These are phyloP conservation scores for Anas capensis DNA, from an alignment of 2,797 vertebrate species.

Conservation along the genomic window DNA sequence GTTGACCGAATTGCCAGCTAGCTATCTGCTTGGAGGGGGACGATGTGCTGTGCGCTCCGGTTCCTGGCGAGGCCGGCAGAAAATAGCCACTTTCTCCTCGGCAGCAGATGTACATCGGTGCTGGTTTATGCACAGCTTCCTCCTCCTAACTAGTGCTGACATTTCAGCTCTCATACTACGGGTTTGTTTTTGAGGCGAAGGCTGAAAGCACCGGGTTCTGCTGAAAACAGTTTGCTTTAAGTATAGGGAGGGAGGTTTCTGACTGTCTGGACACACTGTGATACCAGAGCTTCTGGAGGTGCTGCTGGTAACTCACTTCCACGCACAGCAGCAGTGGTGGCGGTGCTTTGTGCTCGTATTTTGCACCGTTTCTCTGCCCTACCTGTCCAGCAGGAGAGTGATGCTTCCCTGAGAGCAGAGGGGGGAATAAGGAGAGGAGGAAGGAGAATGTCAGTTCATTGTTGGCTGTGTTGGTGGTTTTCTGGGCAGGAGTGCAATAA, in stretches of 20 bases:
- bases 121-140: not conserved
- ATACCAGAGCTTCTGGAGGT: not conserved
- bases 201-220: not conserved
- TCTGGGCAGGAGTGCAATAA: not conserved
- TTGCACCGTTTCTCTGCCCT: not conserved
- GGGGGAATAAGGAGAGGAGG: not conserved
- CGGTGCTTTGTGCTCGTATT: not conserved
- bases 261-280: not conserved
- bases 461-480: not conserved
- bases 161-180: not conserved
- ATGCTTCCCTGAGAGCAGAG: not conserved
- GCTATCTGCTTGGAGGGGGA: conserved; percentile 2
- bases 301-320: not conserved
- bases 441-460: not conserved
- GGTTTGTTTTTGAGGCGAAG: not conserved
- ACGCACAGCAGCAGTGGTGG: rapidly evolving
- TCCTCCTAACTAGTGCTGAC: conserved; percentile 39
- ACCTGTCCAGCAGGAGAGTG: not conserved
- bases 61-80: not conserved
- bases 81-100: not conserved
- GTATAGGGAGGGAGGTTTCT: rapidly evolving
- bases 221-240: not conserved
- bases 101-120: conserved; percentile 37
- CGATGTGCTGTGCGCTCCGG: not conserved
- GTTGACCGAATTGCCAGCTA: conserved; percentile 68